Evolutionary conservation across 2,888 invertebrate genomes (phyloP).

Genomic region (Tenthredo amoena): DNA sequence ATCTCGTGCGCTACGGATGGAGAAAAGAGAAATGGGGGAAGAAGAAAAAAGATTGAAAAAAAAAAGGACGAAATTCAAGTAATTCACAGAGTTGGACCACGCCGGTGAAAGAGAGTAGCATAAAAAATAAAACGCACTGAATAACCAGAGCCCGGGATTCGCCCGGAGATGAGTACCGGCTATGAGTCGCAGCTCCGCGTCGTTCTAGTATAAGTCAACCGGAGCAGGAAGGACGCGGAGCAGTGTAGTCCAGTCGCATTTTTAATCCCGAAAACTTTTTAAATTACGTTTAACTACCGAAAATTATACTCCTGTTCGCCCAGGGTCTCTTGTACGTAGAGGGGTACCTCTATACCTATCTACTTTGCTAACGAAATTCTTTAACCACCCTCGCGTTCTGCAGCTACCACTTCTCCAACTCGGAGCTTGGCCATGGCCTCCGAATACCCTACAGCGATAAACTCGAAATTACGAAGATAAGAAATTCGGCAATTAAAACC

Average conservation of each 20-base stretch:
- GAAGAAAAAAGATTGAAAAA: conserved; percentile 55
- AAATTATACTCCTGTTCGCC: conserved; percentile 27
- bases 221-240: conserved; percentile 49
- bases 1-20: conserved; percentile 24
- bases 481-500: conserved; percentile 45
- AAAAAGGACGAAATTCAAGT: conserved; percentile 42
- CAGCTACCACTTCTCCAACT: background rate
- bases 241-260: conserved; percentile 63
- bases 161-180: conserved; percentile 40
- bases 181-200: background rate
- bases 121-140: conserved; percentile 49
- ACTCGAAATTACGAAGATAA: conserved; percentile 36
- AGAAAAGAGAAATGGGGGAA: background rate
- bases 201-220: conserved; percentile 22
- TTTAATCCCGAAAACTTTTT: conserved; percentile 74
- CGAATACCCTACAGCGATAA: background rate
- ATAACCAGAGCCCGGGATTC: conserved; percentile 21
- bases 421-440: background rate
- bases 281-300: conserved; percentile 67
- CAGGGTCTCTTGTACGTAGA: background rate
- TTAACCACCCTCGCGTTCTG: background rate
- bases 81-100: background rate
- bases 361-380: conserved; percentile 26
- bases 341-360: conserved; percentile 14
- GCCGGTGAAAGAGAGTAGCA: conserved; percentile 47